These are phyloP conservation scores for Muntiacus reevesi DNA, from an alignment of 2,113 vertebrate genomes.

Conservation along the genomic window DNA sequence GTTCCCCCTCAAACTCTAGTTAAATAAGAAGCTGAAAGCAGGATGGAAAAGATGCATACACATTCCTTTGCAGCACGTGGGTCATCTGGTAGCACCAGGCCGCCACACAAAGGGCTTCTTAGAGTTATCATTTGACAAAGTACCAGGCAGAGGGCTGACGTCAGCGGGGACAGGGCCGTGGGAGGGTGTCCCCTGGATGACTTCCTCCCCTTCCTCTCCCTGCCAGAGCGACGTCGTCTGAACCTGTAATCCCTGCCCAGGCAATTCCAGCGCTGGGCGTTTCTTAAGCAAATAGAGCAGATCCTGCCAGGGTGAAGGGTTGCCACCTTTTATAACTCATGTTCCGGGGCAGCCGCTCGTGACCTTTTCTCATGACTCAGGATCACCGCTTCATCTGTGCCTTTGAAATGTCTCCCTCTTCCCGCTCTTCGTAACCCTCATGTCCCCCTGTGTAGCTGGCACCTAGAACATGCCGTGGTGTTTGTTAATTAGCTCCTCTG, in stretches of 20 bases:
- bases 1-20: neutral
- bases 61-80: neutral
- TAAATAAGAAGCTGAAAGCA: neutral
- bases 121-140: constrained; percentile 3
- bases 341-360: constrained; percentile 54
- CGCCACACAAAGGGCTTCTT: constrained; percentile 6
- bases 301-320: constrained; percentile 65
- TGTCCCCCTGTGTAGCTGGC: neutral
- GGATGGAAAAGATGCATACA: neutral
- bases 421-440: neutral
- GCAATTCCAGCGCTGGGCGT: constrained; percentile 79
- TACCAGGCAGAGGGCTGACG: constrained; percentile 39
- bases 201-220: constrained; percentile 62
- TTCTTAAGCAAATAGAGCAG: constrained; percentile 79
- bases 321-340: constrained; percentile 71
- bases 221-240: constrained; percentile 61
- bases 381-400: neutral
- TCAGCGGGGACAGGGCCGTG: constrained; percentile 1
- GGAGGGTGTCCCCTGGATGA: constrained; percentile 52
- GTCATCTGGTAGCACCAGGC: neutral
- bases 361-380: constrained; percentile 36
- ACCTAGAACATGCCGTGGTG: accelerated
- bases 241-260: constrained; percentile 70
- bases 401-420: neutral
- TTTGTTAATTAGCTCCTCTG: neutral